Percentiles rank a stretch among this genome's conserved stretches.
These are phyloP conservation scores for Dromas ardeola DNA, from an alignment of 2,113 vertebrate species.

Conservation along the genomic window DNA sequence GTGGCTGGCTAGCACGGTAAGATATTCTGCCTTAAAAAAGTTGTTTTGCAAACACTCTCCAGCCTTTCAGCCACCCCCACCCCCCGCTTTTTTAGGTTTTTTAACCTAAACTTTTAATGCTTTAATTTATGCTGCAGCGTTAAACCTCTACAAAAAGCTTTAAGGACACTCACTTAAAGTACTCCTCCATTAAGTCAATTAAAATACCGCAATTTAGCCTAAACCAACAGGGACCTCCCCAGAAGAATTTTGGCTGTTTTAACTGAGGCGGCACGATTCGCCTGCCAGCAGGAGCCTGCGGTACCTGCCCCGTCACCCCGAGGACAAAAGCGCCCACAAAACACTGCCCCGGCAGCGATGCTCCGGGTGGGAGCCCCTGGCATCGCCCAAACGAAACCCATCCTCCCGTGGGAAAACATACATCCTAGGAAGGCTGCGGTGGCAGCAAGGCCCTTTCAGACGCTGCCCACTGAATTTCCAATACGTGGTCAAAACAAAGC, in stretches of 20 bases:
- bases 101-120: not conserved
- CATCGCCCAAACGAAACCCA: not conserved
- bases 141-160: not conserved
- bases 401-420: not conserved
- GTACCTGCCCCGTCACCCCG: fast-evolving
- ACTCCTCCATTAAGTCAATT: not conserved
- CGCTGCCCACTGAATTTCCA: not conserved
- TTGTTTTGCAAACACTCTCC: not conserved
- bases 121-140: not conserved
- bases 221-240: not conserved
- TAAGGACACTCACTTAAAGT: not conserved
- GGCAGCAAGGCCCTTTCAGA: not conserved
- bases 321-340: not conserved
- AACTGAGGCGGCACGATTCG: not conserved
- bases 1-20: fast-evolving
- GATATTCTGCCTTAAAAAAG: not conserved
- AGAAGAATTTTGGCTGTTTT: not conserved
- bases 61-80: not conserved
- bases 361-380: too few species aligned
- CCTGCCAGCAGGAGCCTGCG: fast-evolving
- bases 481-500: not conserved
- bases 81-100: not conserved
- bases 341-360: not conserved
- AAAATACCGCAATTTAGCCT: not conserved
- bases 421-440: fast-evolving